A percentile compares a stretch with the other conserved stretches of the same genome.
Evolutionary conservation across 1,140 invertebrate genomes (phyloP).

Genomic region (Trichonephila inaurata): DNA sequence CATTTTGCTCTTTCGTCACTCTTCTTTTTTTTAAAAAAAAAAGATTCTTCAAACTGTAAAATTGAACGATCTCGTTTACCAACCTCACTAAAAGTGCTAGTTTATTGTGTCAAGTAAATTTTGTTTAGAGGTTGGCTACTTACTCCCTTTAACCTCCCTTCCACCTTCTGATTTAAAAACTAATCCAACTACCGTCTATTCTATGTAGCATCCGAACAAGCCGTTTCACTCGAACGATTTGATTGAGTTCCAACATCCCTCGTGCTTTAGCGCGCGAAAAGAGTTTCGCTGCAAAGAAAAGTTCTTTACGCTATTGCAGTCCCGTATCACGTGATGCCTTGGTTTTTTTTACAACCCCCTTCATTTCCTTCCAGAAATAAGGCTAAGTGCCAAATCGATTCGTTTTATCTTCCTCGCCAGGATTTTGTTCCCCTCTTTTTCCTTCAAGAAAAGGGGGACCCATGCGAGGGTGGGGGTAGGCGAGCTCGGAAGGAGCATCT

Average conservation of each 20-base stretch:
- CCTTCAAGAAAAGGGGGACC: background rate
- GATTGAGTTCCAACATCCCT: conserved; percentile 27
- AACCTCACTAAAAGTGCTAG: background rate
- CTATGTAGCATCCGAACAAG: conserved; percentile 14
- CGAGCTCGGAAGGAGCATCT: background rate
- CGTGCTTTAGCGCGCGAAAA: conserved; percentile 27
- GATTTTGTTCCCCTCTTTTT: conserved; percentile 62
- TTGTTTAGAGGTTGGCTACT: conserved; percentile 2
- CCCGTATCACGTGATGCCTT: conserved; percentile 57
- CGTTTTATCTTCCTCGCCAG: conserved; percentile 66
- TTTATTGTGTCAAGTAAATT: conserved; percentile 13
- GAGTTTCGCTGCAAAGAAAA: conserved; percentile 26
- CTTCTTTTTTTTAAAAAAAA: background rate
- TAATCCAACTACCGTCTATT: conserved; percentile 18
- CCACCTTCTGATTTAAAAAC: background rate
- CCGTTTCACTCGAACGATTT: conserved; percentile 32
- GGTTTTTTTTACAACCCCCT: conserved; percentile 32
- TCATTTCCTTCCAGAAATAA: conserved; percentile 59
- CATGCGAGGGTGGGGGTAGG: background rate
- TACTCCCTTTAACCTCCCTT: background rate
- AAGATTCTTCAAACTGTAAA: background rate
- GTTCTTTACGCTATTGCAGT: conserved; percentile 66
- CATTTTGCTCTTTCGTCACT: background rate
- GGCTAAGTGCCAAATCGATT: conserved; percentile 70
- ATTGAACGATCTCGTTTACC: background rate